Percentiles rank a stretch among this genome's conserved stretches.
phyloP scores from a whole-genome alignment of 2,888 invertebrate species.

The Alloscopus bannaensis region DNA sequence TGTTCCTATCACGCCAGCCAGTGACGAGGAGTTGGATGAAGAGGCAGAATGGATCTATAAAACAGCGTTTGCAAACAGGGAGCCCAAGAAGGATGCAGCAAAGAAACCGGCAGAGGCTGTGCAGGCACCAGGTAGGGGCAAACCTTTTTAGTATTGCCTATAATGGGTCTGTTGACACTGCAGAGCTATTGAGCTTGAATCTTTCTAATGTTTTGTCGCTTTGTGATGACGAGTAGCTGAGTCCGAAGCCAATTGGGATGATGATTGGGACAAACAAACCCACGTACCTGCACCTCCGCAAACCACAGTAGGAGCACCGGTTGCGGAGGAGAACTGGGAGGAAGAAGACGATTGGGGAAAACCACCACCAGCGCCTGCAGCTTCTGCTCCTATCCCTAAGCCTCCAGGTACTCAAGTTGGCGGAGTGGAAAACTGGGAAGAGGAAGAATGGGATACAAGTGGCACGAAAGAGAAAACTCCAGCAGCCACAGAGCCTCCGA shows the following conservation, averaged over 20 bases:
- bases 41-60: constrained; percentile 99
- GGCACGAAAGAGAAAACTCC: constrained; percentile 30
- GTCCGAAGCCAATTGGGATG: constrained; percentile 58
- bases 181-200: no score
- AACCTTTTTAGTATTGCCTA: not conserved
- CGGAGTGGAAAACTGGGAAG: constrained; percentile 55
- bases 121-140: constrained; percentile 3
- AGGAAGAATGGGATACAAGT: constrained; percentile 65
- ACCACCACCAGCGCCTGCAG: constrained; percentile 8
- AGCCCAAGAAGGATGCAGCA: constrained; percentile 30
- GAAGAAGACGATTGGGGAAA: constrained; percentile 68
- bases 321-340: constrained; percentile 53
- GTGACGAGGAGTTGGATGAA: constrained; percentile 90
- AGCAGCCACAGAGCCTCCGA: not conserved
- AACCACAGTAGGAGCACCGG: constrained; percentile 46
- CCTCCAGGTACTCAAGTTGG: constrained; percentile 49
- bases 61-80: constrained; percentile 88
- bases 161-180: no score
- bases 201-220: no score
- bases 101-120: constrained; percentile 44
- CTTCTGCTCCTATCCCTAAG: constrained; percentile 31
- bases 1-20: constrained; percentile 88
- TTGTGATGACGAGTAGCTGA: no score
- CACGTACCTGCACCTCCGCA: constrained; percentile 48
- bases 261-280: constrained; percentile 63